Evolutionary conservation across 1,140 invertebrate genomes (phyloP).

Genomic region (Megathymus violae): DNA sequence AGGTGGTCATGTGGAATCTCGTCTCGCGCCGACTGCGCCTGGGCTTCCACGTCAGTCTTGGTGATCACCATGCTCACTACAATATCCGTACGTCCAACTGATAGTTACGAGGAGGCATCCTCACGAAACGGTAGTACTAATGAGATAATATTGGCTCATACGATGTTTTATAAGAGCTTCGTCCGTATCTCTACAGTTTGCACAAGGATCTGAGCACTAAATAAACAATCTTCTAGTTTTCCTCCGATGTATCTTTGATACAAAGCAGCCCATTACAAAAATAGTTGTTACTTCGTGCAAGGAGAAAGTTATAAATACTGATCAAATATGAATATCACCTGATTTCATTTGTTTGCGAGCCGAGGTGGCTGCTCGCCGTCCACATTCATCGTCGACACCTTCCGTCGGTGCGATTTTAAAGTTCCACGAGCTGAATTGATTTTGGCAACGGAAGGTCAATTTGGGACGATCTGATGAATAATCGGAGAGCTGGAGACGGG

Average conservation of each 20-base stretch:
- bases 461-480: no score
- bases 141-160: constrained; percentile 31
- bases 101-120: constrained; percentile 32
- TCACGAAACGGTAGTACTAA: constrained; percentile 30
- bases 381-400: no score
- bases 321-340: constrained; percentile 29
- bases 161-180: constrained; percentile 45
- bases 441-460: no score
- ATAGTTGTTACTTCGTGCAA: constrained; percentile 35
- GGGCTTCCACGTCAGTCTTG: constrained; percentile 53
- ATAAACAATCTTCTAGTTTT: constrained; percentile 53
- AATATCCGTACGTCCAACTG: constrained; percentile 36
- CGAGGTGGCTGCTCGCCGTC: background rate
- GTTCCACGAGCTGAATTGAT: no score
- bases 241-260: constrained; percentile 44
- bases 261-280: constrained; percentile 39
- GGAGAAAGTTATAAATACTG: constrained; percentile 36
- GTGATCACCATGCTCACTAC: constrained; percentile 39
- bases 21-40: constrained; percentile 46
- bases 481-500: background rate
- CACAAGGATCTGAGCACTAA: constrained; percentile 37
- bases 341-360: background rate
- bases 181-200: constrained; percentile 51
- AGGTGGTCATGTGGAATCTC: constrained; percentile 72
- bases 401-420: no score